Evolutionary conservation across 2,797 vertebrate species (phyloP).

Genomic region (Notolabrus celidotus): DNA sequence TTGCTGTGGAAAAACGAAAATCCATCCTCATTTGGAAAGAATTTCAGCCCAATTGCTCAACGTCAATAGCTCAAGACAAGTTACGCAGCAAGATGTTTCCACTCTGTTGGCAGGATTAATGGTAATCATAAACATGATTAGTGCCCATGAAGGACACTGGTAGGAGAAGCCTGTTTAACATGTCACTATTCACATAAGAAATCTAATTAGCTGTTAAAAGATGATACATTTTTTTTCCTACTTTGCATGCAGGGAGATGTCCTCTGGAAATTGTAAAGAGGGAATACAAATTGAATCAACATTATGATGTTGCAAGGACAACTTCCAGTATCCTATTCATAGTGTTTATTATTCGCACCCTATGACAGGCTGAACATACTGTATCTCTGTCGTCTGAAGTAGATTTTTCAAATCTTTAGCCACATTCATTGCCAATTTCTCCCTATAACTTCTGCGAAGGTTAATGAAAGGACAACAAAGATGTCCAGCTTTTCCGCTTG

Average conservation of each 20-base stretch:
- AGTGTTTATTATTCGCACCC: constrained; percentile 45
- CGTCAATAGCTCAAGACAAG: constrained; percentile 45
- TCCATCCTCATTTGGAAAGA: constrained; percentile 23
- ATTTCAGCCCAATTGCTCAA: constrained; percentile 28
- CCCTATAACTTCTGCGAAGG: constrained; percentile 29
- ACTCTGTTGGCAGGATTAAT: constrained; percentile 67
- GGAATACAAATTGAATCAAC: constrained; percentile 75
- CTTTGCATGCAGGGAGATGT: constrained; percentile 70
- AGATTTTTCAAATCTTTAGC: constrained; percentile 44
- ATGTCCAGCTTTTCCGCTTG: constrained; percentile 44
- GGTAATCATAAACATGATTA: constrained; percentile 64
- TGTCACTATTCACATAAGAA: constrained; percentile 69
- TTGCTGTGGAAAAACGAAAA: constrained; percentile 15
- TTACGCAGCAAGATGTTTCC: constrained; percentile 55
- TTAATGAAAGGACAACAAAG: constrained; percentile 50
- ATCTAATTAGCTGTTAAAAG: constrained; percentile 76
- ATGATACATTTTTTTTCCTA: constrained; percentile 55
- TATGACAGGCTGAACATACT: constrained; percentile 20
- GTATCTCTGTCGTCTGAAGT: constrained; percentile 39
- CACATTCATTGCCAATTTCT: constrained; percentile 31
- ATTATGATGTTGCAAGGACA: constrained; percentile 65
- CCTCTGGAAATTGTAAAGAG: constrained; percentile 62
- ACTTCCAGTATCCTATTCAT: constrained; percentile 60
- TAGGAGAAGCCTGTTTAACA: constrained; percentile 71
- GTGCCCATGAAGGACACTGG: constrained; percentile 73